phyloP scores from a whole-genome alignment of 2,113 vertebrate species.

The Pterocles gutturalis region DNA sequence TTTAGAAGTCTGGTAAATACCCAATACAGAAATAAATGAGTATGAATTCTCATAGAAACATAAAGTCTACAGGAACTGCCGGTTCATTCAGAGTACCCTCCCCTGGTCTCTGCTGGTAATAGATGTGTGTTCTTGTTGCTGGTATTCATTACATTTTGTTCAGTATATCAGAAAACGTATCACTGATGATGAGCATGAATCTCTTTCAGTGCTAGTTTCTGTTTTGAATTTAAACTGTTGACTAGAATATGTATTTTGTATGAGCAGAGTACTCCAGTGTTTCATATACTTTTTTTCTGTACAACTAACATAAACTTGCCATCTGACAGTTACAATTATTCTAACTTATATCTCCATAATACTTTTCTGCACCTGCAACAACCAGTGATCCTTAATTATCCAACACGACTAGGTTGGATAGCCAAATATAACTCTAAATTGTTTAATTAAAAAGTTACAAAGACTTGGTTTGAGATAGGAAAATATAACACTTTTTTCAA shows the following conservation, averaged over 20 bases:
- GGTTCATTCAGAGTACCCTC: not conserved
- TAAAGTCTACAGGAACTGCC: not conserved
- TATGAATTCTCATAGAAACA: not conserved
- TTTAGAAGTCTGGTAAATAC: not conserved
- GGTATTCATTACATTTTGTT: not conserved
- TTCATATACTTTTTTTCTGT: not conserved
- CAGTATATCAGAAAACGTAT: not conserved
- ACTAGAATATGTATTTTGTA: not conserved
- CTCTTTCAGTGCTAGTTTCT: not conserved
- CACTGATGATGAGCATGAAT: not conserved
- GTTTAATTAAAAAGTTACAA: not conserved
- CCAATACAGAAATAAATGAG: not conserved
- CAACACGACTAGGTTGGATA: not conserved
- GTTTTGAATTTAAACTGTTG: not conserved
- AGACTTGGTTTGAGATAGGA: not conserved
- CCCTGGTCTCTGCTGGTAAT: not conserved
- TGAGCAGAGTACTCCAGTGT: not conserved
- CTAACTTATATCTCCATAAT: not conserved
- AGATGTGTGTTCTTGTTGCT: not conserved
- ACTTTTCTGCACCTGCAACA: not conserved
- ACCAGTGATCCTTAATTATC: not conserved
- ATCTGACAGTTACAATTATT: not conserved
- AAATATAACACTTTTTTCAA: not conserved
- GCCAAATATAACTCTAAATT: not conserved
- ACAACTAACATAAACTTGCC: not conserved